Evolutionary conservation across 2,797 vertebrate genomes (phyloP).

Genomic region (Echiichthys vipera): DNA sequence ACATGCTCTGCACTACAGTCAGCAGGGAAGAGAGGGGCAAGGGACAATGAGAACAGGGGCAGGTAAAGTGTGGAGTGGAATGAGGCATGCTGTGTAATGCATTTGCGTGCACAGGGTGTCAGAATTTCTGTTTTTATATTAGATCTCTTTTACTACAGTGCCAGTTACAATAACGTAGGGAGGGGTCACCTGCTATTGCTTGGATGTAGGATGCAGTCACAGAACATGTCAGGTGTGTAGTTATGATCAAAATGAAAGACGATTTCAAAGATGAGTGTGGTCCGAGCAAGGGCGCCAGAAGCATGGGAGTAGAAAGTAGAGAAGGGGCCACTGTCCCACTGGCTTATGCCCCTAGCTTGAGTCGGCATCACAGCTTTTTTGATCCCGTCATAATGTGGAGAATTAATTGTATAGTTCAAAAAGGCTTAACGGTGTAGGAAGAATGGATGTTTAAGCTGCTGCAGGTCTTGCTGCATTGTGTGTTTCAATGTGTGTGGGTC

Average conservation of each 20-base stretch:
- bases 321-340: no score
- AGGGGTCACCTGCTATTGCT: no score
- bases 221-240: no score
- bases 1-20: constrained; percentile 35
- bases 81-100: neutral
- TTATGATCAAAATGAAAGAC: no score
- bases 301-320: no score
- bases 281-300: no score
- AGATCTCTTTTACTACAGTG: neutral
- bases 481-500: constrained; percentile 41
- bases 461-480: neutral
- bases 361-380: no score
- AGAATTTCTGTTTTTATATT: neutral
- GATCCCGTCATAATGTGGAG: no score
- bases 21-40: neutral
- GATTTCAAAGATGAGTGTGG: no score
- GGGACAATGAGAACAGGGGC: constrained; percentile 1
- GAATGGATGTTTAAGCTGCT: neutral
- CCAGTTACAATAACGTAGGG: neutral
- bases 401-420: neutral
- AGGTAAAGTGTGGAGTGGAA: neutral
- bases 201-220: no score
- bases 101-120: no score
- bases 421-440: neutral
- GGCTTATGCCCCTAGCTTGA: no score